phyloP scores from a whole-genome alignment of 1,140 invertebrate genomes.

The Psilanteris sp. region DNA sequence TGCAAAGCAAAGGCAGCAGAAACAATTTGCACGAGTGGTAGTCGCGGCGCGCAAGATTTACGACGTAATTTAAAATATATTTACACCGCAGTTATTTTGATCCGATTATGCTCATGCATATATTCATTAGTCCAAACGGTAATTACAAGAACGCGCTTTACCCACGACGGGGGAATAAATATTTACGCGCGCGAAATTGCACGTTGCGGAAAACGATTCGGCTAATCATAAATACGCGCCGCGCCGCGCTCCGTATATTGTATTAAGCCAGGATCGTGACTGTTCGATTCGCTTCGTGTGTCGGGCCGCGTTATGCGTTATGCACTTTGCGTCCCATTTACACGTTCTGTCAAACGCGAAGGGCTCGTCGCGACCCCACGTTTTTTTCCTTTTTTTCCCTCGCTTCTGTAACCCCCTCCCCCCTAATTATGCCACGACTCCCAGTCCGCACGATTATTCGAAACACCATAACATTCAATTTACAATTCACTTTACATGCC shows the following conservation, averaged over 20 bases:
- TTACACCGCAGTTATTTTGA: slow-evolving; percentile 64
- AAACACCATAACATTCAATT: slow-evolving; percentile 43
- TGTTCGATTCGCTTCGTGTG: slow-evolving; percentile 38
- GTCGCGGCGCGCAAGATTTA: slow-evolving; percentile 57
- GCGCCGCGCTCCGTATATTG: background rate
- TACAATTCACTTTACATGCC: slow-evolving; percentile 31
- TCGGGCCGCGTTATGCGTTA: slow-evolving; percentile 32
- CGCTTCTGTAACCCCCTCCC: background rate
- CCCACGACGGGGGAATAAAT: slow-evolving; percentile 60
- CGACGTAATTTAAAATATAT: slow-evolving; percentile 63
- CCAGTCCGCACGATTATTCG: too few species aligned
- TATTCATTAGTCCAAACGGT: slow-evolving; percentile 62
- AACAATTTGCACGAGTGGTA: slow-evolving; percentile 53
- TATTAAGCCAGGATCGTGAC: slow-evolving; percentile 41
- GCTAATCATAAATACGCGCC: slow-evolving; percentile 54
- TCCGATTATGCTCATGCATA: slow-evolving; percentile 63
- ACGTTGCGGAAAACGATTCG: slow-evolving; percentile 58
- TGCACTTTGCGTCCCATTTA: slow-evolving; percentile 45
- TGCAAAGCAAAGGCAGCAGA: slow-evolving; percentile 32
- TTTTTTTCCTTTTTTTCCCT: too few species aligned
- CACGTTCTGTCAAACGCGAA: slow-evolving; percentile 51
- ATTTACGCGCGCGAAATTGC: slow-evolving; percentile 61
- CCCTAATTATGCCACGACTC: slow-evolving; percentile 17
- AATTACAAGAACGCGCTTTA: slow-evolving; percentile 60
- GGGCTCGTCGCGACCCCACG: too few species aligned